phyloP scores from a whole-genome alignment of 1,140 invertebrate species.

The Melipona quadrifasciata region DNA sequence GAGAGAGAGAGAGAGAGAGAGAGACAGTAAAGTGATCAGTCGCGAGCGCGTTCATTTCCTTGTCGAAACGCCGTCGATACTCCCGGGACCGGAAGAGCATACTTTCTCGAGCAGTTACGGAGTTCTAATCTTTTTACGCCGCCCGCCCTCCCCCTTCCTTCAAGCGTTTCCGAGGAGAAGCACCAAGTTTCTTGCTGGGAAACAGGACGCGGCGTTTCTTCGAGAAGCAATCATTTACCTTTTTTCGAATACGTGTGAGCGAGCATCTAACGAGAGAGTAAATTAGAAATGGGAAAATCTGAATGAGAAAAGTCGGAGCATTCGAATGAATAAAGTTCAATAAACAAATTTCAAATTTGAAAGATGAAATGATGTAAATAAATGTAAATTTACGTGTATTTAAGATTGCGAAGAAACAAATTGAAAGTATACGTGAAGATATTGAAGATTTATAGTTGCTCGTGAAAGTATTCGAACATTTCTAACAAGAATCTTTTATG shows the following conservation, averaged over 20 bases:
- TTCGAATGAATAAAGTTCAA: too few relatives aligned
- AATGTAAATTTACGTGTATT: neutral
- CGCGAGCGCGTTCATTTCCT: conserved; percentile 55
- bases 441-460: neutral
- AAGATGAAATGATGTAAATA: neutral
- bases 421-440: neutral
- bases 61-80: conserved; percentile 58
- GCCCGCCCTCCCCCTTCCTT: neutral
- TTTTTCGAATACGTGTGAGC: neutral
- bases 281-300: neutral
- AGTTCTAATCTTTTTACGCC: conserved; percentile 51
- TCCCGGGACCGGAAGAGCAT: conserved; percentile 38
- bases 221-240: neutral
- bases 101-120: conserved; percentile 35
- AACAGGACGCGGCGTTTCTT: neutral
- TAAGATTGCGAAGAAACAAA: neutral
- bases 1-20: neutral
- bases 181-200: neutral
- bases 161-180: neutral
- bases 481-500: neutral
- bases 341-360: neutral
- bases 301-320: neutral
- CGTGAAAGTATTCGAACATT: neutral
- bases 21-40: neutral
- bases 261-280: neutral